These are phyloP conservation scores for Amazona vittata DNA, from an alignment of 2,113 vertebrate species.

Conservation along the genomic window DNA sequence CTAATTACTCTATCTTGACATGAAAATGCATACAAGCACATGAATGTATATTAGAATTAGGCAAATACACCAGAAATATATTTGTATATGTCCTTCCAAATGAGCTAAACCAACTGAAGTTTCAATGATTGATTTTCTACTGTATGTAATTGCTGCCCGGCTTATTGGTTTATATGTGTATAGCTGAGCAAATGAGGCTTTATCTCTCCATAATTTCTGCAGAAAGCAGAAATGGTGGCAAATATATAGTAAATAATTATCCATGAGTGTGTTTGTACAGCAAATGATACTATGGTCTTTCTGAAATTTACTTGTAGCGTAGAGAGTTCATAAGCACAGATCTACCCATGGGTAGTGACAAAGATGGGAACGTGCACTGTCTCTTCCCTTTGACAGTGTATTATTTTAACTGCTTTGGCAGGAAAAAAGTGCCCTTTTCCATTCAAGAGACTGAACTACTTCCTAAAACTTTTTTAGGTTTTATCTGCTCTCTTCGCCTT, in stretches of 20 bases:
- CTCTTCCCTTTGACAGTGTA: background rate
- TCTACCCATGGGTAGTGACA: background rate
- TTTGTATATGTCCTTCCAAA: slow-evolving; percentile 15
- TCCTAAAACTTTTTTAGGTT: background rate
- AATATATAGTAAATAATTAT: slow-evolving; percentile 28
- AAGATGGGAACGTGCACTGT: background rate
- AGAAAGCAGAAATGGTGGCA: background rate
- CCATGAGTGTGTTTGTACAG: background rate
- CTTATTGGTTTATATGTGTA: slow-evolving; percentile 25
- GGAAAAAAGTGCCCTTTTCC: background rate
- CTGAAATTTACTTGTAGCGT: background rate
- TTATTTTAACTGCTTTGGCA: background rate
- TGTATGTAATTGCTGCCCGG: background rate
- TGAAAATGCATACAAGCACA: background rate
- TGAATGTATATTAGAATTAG: slow-evolving; percentile 36
- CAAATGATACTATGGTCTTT: background rate
- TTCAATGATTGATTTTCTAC: slow-evolving; percentile 24
- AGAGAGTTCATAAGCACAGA: fast-evolving
- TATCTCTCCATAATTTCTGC: background rate
- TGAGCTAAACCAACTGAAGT: background rate
- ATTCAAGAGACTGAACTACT: background rate
- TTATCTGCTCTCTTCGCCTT: background rate
- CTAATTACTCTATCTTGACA: slow-evolving; percentile 34
- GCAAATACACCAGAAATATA: slow-evolving; percentile 9
- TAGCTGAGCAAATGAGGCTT: background rate